A percentile compares a stretch with the other conserved stretches of the same genome.
phyloP scores from a whole-genome alignment of 2,888 invertebrate genomes.

The Cacoxenus indagator region DNA sequence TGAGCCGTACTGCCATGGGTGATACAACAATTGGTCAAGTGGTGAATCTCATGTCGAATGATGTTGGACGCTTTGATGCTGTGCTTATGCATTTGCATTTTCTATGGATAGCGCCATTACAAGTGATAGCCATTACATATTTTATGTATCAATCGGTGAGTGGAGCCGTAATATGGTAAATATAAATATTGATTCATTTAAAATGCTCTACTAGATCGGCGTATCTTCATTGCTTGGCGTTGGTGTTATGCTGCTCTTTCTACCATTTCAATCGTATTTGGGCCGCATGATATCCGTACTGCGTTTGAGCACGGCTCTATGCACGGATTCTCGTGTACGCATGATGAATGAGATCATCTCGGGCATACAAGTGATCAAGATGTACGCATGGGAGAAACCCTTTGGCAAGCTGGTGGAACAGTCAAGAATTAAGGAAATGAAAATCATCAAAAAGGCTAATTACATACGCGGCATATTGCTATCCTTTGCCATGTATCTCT shows the following conservation, averaged over 20 bases:
- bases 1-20: conserved; percentile 81
- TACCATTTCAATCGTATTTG: conserved; percentile 82
- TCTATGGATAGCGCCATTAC: conserved; percentile 90
- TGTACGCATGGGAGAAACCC: conserved; percentile 96
- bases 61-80: conserved; percentile 79
- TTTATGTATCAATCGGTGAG: conserved; percentile 77
- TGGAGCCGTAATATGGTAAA: not conserved
- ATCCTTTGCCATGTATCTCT: conserved; percentile 89
- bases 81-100: conserved; percentile 91
- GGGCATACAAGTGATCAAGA: conserved; percentile 93
- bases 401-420: conserved; percentile 82
- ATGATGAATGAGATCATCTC: conserved; percentile 92
- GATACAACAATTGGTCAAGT: conserved; percentile 82
- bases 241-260: conserved; percentile 75
- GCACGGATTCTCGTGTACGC: conserved; percentile 91
- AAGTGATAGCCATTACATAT: conserved; percentile 83
- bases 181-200: not conserved
- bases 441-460: conserved; percentile 80
- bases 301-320: conserved; percentile 84
- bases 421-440: conserved; percentile 75
- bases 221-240: conserved; percentile 75
- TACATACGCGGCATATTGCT: conserved; percentile 83
- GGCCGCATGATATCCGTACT: conserved; percentile 83
- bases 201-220: conserved; percentile 71
- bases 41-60: conserved; percentile 95